Evolutionary conservation across 1,140 invertebrate species (phyloP).

Genomic region (Platorchestia sp.): DNA sequence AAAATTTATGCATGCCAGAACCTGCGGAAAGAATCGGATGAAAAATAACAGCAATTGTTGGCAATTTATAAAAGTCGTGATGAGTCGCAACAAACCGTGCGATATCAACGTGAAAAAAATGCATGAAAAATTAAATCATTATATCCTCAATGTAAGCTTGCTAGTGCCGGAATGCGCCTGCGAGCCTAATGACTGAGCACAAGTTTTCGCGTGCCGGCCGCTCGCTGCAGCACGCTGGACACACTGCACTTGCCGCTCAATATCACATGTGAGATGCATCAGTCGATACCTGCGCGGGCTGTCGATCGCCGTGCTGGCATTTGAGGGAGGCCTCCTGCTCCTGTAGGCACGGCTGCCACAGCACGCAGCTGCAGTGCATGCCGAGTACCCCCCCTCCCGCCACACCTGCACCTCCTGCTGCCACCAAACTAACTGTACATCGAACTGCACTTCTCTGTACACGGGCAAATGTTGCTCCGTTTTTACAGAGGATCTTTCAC

Average conservation of each 20-base stretch:
- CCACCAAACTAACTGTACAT: neutral
- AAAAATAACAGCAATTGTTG: too few relatives aligned
- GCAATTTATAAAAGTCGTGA: too few relatives aligned
- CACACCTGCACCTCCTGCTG: too few relatives aligned
- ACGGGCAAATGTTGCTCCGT: neutral
- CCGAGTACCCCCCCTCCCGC: neutral
- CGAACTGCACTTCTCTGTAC: neutral
- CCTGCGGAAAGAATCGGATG: too few relatives aligned
- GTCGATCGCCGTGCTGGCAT: neutral
- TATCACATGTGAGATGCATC: neutral
- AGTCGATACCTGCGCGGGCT: neutral
- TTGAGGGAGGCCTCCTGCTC: neutral
- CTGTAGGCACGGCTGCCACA: neutral
- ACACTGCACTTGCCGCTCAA: neutral
- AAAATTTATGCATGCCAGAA: neutral
- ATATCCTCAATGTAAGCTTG: too few relatives aligned
- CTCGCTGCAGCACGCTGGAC: too few relatives aligned
- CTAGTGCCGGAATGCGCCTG: neutral
- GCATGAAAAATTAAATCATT: too few relatives aligned
- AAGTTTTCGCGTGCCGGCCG: neutral
- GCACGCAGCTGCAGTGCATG: neutral
- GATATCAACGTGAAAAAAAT: too few relatives aligned
- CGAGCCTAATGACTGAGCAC: neutral
- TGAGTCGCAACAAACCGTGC: too few relatives aligned
- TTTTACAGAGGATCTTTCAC: neutral